Evolutionary conservation across 2,888 invertebrate genomes (phyloP).

Genomic region (Carpatolechia fugitivella): DNA sequence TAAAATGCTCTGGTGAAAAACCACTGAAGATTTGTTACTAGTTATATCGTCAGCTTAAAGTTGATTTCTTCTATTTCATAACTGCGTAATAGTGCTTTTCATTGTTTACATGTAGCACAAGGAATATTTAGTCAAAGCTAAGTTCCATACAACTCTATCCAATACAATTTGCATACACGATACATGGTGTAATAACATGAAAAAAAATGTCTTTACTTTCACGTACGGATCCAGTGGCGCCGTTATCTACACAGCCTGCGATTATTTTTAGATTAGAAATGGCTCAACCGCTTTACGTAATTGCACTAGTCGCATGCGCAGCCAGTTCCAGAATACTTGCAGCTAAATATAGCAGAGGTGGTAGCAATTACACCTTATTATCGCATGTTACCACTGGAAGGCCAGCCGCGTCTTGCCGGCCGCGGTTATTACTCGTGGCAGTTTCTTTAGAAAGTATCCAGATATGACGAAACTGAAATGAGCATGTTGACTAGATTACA

Average conservation of each 20-base stretch:
- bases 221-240: conserved; percentile 74
- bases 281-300: conserved; percentile 79
- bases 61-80: no score
- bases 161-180: neutral
- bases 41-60: no score
- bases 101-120: no score
- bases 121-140: neutral
- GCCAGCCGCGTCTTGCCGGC: conserved; percentile 54
- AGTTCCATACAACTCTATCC: neutral
- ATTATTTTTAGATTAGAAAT: conserved; percentile 81
- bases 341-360: conserved; percentile 76
- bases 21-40: no score
- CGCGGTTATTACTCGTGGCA: conserved; percentile 58
- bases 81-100: no score
- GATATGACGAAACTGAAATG: conserved; percentile 72
- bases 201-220: conserved; percentile 74
- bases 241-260: conserved; percentile 73
- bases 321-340: conserved; percentile 72
- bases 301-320: conserved; percentile 74
- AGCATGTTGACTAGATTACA: conserved; percentile 59
- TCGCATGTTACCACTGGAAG: conserved; percentile 74
- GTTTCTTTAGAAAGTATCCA: conserved; percentile 76
- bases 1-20: no score
- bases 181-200: conserved; percentile 25
- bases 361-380: conserved; percentile 77